A percentile compares a stretch with the other conserved stretches of the same genome.
Conservation (phyloP, 2,888 invertebrate species). For the Melangyna quadrimaculata region DNA sequence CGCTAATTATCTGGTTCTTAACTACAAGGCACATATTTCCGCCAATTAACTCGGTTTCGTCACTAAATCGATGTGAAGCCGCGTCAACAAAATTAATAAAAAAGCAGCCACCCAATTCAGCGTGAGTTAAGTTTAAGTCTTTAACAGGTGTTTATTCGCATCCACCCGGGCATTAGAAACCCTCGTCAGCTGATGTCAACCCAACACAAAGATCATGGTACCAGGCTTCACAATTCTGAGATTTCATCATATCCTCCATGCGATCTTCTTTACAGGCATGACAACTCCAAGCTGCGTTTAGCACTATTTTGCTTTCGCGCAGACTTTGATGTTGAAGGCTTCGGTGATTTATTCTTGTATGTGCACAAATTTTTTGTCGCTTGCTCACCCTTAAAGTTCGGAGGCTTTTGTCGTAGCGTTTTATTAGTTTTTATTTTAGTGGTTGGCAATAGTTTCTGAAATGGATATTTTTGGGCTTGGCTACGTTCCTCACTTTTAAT, state of each 20-base stretch:
- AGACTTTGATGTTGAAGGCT: not conserved
- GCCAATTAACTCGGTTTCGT: too few species aligned
- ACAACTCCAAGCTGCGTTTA: slow-evolving; percentile 21
- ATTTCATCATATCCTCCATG: slow-evolving; percentile 34
- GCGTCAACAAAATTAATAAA: not conserved
- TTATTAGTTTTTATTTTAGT: slow-evolving; percentile 30
- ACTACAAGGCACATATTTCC: too few species aligned
- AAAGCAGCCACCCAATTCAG: not conserved
- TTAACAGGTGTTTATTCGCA: not conserved
- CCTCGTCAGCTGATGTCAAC: slow-evolving; percentile 22
- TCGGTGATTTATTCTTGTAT: slow-evolving; percentile 11
- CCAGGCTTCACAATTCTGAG: slow-evolving; percentile 16
- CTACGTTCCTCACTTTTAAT: not conserved
- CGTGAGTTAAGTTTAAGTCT: not conserved
- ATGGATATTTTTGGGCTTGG: slow-evolving; percentile 19
- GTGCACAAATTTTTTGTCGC: slow-evolving; percentile 35
- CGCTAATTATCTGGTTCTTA: too few species aligned
- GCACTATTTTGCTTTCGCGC: not conserved
- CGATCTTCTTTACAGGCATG: slow-evolving; percentile 37
- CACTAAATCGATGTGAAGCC: too few species aligned
- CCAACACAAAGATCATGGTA: slow-evolving; percentile 16
- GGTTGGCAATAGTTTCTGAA: slow-evolving; percentile 31
- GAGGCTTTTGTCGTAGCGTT: slow-evolving; percentile 36
- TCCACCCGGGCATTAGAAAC: not conserved
- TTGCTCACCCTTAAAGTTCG: slow-evolving; percentile 30